These are phyloP conservation scores for Motacilla tschutschensis DNA, from an alignment of 2,113 vertebrate species.

Conservation along the genomic window DNA sequence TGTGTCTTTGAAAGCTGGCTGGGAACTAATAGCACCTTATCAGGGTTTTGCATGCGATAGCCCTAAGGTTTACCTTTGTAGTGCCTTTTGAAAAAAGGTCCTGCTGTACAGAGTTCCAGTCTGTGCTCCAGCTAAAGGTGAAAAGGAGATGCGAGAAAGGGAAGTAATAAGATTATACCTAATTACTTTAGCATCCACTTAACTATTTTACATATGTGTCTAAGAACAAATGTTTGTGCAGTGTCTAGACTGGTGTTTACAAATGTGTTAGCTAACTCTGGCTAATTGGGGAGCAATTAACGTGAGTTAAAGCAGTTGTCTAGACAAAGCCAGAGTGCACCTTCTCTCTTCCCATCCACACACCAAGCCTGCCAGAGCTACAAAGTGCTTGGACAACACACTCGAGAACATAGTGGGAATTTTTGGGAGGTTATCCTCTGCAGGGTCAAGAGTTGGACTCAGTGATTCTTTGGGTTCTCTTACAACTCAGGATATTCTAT, in stretches of 20 bases:
- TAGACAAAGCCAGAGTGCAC: not conserved
- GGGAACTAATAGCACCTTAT: constrained; percentile 55
- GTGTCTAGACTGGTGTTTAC: constrained; percentile 47
- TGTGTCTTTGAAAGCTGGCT: constrained; percentile 44
- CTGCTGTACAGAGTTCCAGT: not conserved
- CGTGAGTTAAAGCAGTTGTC: not conserved
- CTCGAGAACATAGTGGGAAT: not conserved
- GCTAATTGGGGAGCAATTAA: constrained; percentile 59
- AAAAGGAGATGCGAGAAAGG: not conserved
- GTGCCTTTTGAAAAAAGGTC: constrained; percentile 9
- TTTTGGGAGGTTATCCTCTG: not conserved
- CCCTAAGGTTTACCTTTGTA: constrained; percentile 55
- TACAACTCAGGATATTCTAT: not conserved
- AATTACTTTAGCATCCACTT: constrained; percentile 48
- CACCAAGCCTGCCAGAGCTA: not conserved
- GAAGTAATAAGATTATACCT: constrained; percentile 34
- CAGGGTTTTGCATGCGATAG: constrained; percentile 45
- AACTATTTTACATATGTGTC: constrained; percentile 35
- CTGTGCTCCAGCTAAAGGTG: not conserved
- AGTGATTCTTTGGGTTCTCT: not conserved
- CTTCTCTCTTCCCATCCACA: not conserved
- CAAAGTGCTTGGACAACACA: rapidly evolving
- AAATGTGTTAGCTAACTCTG: constrained; percentile 19
- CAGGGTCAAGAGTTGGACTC: not conserved
- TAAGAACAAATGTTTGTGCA: constrained; percentile 57